Evolutionary conservation across 2,113 vertebrate genomes (phyloP), one percentile per base, ranked within the genome.

Genomic region (Halcyon malimbica): DNA sequence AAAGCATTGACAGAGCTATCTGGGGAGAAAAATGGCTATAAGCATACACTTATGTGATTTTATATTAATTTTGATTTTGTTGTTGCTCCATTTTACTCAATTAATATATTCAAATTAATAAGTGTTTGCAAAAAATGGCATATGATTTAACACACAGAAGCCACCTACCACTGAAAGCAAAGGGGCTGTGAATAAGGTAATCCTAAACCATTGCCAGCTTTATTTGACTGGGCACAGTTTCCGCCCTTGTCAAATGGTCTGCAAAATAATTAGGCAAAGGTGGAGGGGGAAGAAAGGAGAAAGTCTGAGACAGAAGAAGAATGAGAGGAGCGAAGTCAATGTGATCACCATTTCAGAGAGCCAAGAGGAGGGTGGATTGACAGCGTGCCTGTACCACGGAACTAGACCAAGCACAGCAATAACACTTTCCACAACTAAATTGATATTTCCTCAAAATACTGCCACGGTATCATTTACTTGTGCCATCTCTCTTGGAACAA

Each of bases 311-410:
- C 23, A 53, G 41, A 50, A 57, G 50, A 75, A 56, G 68, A 71
- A 31, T 31, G 13, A 51, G 15, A 23, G 25, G 15, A 51, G n/a
- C 10, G 31, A 80, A 81, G 46, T n/a, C 62, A 80, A 20, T 44
- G 25, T 0, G 2, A 29, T 42, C 29, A 25, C 70, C 15, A 21
- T 67, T 84, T 62, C 53, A 35, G n/a, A 87, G 25, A 71, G 74
- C 33, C 24, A 51, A 28, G 44, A 26, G 33, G 33, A 44, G 11
- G 17, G 24, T 59, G 56, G 28, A 31, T 60, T 56, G 62, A 28
- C 10, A 41, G 25, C 31, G 25, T 1, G 1, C 16, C 67, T 60
- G 63, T 23, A 25, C 7, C 1, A 0, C 1, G 0, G 59, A 63
- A 24, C 41, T 56, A 44, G 20, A 51, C 28, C 20, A 71, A 67